Base-by-base conservation (phyloP, 2,888 invertebrate genomes). In the Drosophila peninsularis region DNA sequence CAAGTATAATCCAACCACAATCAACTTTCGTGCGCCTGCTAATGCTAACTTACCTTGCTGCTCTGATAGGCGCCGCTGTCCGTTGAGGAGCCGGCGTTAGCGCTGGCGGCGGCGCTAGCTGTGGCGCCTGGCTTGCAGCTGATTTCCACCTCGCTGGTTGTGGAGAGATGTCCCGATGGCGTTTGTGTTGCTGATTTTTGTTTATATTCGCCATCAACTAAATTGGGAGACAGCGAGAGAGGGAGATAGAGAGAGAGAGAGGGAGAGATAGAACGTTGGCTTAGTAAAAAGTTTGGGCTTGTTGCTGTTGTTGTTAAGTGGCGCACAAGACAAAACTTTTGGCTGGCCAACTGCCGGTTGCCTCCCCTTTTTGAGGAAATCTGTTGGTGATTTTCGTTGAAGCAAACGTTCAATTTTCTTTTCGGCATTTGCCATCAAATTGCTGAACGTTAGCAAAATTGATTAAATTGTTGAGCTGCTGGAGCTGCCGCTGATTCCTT, bases 171-270 rank as follows among this genome's bases (percentile, higher is more conserved):
- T 82, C 93, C 94, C 79, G 95, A 94, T 69, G 95, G 95, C 78
- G 95, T 95, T 91, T 95, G 95, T 80, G 94, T 94, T 88, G 95
- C 94, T 89, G 95, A 95, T 89, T 95, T 95, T 90, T 95, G 93
- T 93, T 95, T 95, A 92, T 95, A 95, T 93, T 95, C 95, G 78
- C 95, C 95, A 93, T 95, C 95, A 75, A 91, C 91, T 92, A 71
- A 66, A 69, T 64, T 68, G 68, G 42, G 19, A 45, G 17, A 27
- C 14, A 49, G 60, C 57, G 34, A 37, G 39, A 58, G 1, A 34
- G 19, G 45, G 19, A 36, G 24, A 21, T 42, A n/a, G 27, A 36
- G 27, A 36, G 17, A 21, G 5, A 34, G 10, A 54, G 21, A 54
- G 14, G 45, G 52, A 63, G 39, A 17, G 3, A 10, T 19, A 54